Evolutionary conservation across 1,140 invertebrate genomes (phyloP).

Genomic region (Calephelis virginiensis): DNA sequence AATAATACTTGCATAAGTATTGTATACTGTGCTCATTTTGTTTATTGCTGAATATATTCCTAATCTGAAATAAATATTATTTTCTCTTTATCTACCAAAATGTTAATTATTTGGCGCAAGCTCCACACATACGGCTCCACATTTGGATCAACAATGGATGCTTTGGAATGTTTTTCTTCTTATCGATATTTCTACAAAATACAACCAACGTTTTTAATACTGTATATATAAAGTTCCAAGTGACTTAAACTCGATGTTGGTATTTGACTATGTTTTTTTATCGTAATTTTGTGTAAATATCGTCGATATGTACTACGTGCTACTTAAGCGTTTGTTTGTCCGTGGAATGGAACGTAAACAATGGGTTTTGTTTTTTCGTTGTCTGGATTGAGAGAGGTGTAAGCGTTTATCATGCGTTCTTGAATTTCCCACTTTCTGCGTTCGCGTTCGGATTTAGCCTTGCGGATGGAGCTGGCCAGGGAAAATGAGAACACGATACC

Average conservation of each 20-base stretch:
- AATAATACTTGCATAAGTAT: slow-evolving; percentile 3
- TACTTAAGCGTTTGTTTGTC: slow-evolving; percentile 59
- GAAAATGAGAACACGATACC: slow-evolving; percentile 93
- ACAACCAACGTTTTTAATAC: background rate
- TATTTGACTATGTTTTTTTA: slow-evolving; percentile 10
- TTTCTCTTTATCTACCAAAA: background rate
- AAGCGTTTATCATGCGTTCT: slow-evolving; percentile 70
- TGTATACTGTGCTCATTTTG: slow-evolving; percentile 5
- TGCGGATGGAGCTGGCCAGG: slow-evolving; percentile 88
- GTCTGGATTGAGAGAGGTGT: slow-evolving; percentile 63
- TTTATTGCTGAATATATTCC: slow-evolving; percentile 1
- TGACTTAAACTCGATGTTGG: slow-evolving; percentile 7
- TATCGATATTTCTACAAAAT: slow-evolving; percentile 2
- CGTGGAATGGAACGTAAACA: slow-evolving; percentile 73
- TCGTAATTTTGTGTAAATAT: slow-evolving; percentile 1
- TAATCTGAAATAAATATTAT: background rate
- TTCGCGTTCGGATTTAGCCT: slow-evolving; percentile 86
- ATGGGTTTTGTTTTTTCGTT: slow-evolving; percentile 57
- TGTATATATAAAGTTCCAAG: slow-evolving; percentile 7
- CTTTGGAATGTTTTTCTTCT: slow-evolving; percentile 2
- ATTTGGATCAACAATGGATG: background rate
- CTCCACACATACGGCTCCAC: background rate
- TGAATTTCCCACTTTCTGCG: slow-evolving; percentile 83
- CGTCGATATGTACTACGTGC: background rate
- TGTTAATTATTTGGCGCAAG: background rate